A percentile compares a stretch with the other conserved stretches of the same genome.
Conservation (phyloP, 23 tunicate genomes). For the Ciona savignyi region DNA sequence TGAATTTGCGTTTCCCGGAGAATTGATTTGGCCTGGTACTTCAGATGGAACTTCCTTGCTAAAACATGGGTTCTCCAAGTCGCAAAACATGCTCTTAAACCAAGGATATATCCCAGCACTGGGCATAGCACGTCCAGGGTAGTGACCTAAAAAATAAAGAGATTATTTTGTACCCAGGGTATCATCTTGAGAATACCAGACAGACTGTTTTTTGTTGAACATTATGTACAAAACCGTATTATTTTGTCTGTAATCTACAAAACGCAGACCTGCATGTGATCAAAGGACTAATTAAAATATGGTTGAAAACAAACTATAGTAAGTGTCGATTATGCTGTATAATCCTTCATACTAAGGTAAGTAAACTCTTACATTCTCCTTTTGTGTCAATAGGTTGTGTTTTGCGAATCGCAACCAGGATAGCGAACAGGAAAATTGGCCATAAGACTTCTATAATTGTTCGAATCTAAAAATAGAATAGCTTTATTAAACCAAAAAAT, state of each 20-base stretch:
- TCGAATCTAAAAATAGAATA: slow-evolving; percentile 46
- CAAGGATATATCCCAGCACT: slow-evolving; percentile 97
- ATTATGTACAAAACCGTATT: too few species aligned
- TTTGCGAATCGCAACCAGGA: slow-evolving; percentile 68
- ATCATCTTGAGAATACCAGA: too few species aligned
- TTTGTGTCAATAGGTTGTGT: slow-evolving; percentile 39
- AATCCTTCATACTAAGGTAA: too few species aligned
- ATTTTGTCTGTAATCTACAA: too few species aligned
- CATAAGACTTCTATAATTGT: slow-evolving; percentile 89
- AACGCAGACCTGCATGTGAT: too few species aligned
- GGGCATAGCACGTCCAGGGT: slow-evolving; percentile 98
- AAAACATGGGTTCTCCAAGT: slow-evolving; percentile 86
- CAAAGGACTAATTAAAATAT: not conserved
- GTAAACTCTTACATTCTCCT: slow-evolving; percentile 68
- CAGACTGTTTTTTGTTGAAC: too few species aligned
- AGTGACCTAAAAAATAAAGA: slow-evolving; percentile 73
- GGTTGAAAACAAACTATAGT: not conserved
- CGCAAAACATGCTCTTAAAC: slow-evolving; percentile 81
- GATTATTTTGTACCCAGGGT: too few species aligned
- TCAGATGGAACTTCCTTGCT: slow-evolving; percentile 62
- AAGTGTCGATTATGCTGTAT: not conserved
- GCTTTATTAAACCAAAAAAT: too few species aligned
- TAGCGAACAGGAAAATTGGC: slow-evolving; percentile 82
- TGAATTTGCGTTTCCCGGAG: slow-evolving; percentile 13
- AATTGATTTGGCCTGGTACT: slow-evolving; percentile 87